Evolutionary conservation across 2,113 vertebrate genomes (phyloP).

Genomic region (Gambusia affinis): DNA sequence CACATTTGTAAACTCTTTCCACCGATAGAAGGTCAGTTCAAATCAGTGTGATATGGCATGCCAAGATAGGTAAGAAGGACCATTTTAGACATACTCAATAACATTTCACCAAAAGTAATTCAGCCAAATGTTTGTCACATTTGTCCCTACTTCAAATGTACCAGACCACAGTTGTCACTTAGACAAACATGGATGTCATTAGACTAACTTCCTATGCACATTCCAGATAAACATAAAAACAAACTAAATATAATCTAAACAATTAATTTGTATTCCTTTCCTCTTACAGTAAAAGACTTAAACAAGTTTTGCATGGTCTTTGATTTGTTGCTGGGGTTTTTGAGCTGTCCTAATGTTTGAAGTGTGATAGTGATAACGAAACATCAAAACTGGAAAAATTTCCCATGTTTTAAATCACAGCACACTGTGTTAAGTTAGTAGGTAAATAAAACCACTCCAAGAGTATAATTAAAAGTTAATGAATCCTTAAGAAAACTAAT

Average conservation of each 20-base stretch:
- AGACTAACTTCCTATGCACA: constrained; percentile 31
- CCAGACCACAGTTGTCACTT: constrained; percentile 37
- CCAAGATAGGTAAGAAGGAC: constrained; percentile 47
- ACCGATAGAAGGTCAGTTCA: constrained; percentile 41
- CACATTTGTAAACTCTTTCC: constrained; percentile 35
- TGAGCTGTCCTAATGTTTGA: constrained; percentile 56
- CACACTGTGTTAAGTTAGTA: constrained; percentile 28
- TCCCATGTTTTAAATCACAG: constrained; percentile 46
- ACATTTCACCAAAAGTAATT: constrained; percentile 55
- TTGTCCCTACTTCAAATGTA: constrained; percentile 51
- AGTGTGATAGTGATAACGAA: constrained; percentile 77
- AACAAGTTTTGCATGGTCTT: constrained; percentile 46
- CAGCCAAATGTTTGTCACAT: constrained; percentile 45
- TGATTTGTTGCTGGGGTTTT: constrained; percentile 47
- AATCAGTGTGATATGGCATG: constrained; percentile 28
- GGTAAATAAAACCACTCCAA: constrained; percentile 28
- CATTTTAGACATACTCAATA: constrained; percentile 43
- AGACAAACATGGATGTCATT: constrained; percentile 49
- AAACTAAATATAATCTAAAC: constrained; percentile 12
- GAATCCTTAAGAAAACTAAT: background rate
- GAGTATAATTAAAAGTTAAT: background rate
- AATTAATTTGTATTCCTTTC: constrained; percentile 6
- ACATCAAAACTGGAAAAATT: constrained; percentile 65
- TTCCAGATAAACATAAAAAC: constrained; percentile 35
- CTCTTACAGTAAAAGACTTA: constrained; percentile 32